Evolutionary conservation across 2,113 vertebrate genomes (phyloP).

Genomic region (Promerops cafer): DNA sequence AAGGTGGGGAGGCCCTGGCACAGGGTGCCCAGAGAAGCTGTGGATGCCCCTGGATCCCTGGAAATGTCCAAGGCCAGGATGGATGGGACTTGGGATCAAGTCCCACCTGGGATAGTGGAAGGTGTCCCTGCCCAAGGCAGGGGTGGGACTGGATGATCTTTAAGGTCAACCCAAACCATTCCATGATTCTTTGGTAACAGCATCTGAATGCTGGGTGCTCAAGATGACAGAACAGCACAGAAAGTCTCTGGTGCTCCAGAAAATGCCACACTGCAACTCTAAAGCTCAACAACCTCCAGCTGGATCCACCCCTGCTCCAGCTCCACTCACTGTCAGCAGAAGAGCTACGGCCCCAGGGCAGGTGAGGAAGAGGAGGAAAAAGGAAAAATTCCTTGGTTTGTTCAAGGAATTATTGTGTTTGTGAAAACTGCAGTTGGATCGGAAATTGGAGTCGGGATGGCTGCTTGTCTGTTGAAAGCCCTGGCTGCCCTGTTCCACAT

Average conservation of each 20-base stretch:
- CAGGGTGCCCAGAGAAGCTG: background rate
- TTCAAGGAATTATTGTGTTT: background rate
- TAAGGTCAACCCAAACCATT: background rate
- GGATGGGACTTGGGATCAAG: background rate
- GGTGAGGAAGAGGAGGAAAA: background rate
- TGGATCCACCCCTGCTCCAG: background rate
- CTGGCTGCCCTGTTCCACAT: background rate
- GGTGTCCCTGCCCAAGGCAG: background rate
- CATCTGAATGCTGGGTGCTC: fast-evolving
- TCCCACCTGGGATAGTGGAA: fast-evolving
- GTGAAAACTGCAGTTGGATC: background rate
- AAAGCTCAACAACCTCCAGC: background rate
- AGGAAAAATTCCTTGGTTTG: background rate
- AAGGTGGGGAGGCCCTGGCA: fast-evolving
- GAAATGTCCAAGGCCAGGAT: fast-evolving
- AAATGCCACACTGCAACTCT: background rate
- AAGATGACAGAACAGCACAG: fast-evolving
- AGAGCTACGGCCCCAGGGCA: background rate
- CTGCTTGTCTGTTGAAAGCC: background rate
- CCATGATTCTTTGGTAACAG: background rate
- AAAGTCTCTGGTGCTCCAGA: background rate
- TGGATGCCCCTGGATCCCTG: background rate
- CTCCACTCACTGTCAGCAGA: background rate
- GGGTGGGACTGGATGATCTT: background rate
- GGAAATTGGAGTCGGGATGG: background rate